Evolutionary conservation across 2,113 vertebrate species (phyloP), one percentile per base, ranked within the genome.

Genomic region (Petromus typicus): DNA sequence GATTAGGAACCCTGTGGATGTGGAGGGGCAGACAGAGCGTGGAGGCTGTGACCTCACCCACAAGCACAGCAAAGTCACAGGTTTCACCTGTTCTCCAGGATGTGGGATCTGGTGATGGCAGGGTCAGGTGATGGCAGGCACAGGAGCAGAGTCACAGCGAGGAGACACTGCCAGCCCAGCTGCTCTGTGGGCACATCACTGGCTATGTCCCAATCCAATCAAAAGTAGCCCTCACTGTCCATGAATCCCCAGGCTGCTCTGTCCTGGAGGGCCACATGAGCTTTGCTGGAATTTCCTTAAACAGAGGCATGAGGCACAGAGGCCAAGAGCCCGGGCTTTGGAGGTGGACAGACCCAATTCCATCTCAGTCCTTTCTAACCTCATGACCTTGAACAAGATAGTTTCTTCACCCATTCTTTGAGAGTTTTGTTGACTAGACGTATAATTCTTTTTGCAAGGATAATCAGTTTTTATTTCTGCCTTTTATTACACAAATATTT

Each of bases 401-500:
- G 1, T 73, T 34, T 5, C n/a, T n/a, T 40, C 34, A 67, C 32
- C 66, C 51, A 2, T 59, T 71, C 63, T 12, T 57, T 63, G 9
- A 12, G 51, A 54, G 6, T 66, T 88, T 75, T 69, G 25, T 85
- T 93, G 22, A 32, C 37, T 1, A 69, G 5, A 63, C 83, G 30
- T 78, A 61, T 34, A 69, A 11, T 0, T 30, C n/a, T 78, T 89
- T 95, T 82, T 93, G 66, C 88, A 91, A 54, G 34, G 63, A 86
- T 79, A 43, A 73, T 82, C 84, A 86, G 13, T 89, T 91, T 92
- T 93, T 84, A 86, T 95, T 97, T 96, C 91, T 91, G 88, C 45
- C 73, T 89, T 86, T 91, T 83, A 45, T 69, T 81, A 56, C 87
- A 48, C n/a, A 86, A 40, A 84, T 56, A 34, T 56, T 83, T 48